Evolutionary conservation across 2,797 vertebrate species (phyloP), one percentile per base, ranked within the genome.

Genomic region (Serranus cabrilla): DNA sequence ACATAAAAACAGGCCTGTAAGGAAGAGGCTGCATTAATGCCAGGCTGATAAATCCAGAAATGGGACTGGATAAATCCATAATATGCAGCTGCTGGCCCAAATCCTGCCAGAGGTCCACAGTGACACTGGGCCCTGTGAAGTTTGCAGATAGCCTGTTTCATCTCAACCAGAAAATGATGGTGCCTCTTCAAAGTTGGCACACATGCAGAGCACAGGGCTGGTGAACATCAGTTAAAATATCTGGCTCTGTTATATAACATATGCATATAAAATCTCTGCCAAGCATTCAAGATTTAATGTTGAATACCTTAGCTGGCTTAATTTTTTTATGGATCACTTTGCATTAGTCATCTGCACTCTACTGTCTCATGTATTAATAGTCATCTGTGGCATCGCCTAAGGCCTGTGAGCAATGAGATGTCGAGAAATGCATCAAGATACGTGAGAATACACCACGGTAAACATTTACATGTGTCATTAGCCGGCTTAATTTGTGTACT

Each of bases 11-110:
- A 70, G 66, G 64, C 64, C 65, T 58, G 82, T 51, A 63, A 80
- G 72, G 79, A 88, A 81, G 78, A 58, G 64, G 60, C 79, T 58
- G 67, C 64, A 83, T 85, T 89, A 84, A 85, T 21, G 60, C 16
- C 31, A 68, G 65, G 69, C 76, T 79, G 78, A 87, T 85, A 78
- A 83, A 87, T 89, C 84, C 80, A 78, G 74, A 87, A 90, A 87
- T 72, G 77, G 77, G 76, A 80, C 70, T 72, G 74, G 83, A 78
- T 85, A 85, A 89, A 87, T 85, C 80, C 69, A 52, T 82, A 83
- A 88, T 80, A 82, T 77, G 85, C 66, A 85, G 77, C 84, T 83
- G 56, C 71, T 83, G 78, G 78, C 67, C 76, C 59, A 81, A 72
- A 90, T 87, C 74, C 78, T 78, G 63, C 65, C 66, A 34, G 57